Evolutionary conservation across 2,888 invertebrate species (phyloP), one percentile per base, ranked within the genome.

Genomic region (Chloromyia formosa): DNA sequence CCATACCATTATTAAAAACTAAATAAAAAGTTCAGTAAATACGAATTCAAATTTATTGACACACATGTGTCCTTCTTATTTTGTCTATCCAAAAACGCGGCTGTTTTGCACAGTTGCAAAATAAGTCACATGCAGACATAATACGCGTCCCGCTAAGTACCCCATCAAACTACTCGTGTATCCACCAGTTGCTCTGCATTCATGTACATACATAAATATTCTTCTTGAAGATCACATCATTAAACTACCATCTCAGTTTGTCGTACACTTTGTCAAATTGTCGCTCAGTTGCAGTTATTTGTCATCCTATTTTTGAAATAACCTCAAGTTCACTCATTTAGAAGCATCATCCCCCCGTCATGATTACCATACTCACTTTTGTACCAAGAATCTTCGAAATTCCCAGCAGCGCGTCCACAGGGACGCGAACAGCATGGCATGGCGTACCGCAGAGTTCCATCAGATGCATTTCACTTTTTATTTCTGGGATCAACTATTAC

Each of bases 201-300:
- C n/a, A n/a, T n/a, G n/a, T 35, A 7, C 27, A 35, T 35, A 35
- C 2, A 35, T 35, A 35, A 35, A 35, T 2, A 2, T 4, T 35
- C 27, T 35, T 35, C 27, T 35, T 35, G 27, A 7, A 35, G 27
- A 35, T 2, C 27, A 62, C 40, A 62, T 16, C 35, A 62, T 62
- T 62, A 62, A 62, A 16, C 16, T 62, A 16, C 16, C 49, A 45
- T 22, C 14, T 20, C 22, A 49, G 18, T 66, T 66, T 49, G 62
- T 62, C 1, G 42, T 18, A n/a, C 62, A 62, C 4, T 42, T 42
- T 62, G 49, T 66, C 45, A 66, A 66, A 66, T 66, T 49, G 49
- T 66, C 66, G 45, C 45, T 66, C 45, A 20, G 40, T 56, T 71
- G 58, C 71, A 71, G 56, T 71, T 58, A 56, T 56, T 71, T 71